Evolutionary conservation across 2,113 vertebrate species (phyloP).

Genomic region (Hippocampus abdominalis): DNA sequence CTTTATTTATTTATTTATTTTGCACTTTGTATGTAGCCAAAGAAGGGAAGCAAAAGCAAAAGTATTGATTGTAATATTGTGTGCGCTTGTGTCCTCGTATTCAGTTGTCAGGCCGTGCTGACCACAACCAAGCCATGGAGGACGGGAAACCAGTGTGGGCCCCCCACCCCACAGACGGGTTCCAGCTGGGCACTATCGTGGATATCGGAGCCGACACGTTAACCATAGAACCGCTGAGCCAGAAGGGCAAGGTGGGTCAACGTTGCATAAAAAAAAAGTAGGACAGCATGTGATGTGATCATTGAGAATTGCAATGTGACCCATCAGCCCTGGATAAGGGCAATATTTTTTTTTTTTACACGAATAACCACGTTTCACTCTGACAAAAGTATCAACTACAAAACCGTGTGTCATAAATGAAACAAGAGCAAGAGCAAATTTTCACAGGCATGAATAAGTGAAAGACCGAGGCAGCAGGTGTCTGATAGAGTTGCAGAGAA

Average conservation of each 20-base stretch:
- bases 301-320: neutral
- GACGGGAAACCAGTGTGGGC: conserved; percentile 99
- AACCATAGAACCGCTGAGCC: conserved; percentile 89
- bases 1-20: neutral
- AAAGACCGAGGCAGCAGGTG: conserved; percentile 68
- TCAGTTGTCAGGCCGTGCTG: conserved; percentile 50
- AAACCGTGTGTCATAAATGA: conserved; percentile 49
- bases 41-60: neutral
- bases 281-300: neutral
- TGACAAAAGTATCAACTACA: neutral
- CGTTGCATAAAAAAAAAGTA: neutral
- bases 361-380: neutral
- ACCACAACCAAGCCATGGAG: conserved; percentile 80
- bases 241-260: conserved; percentile 86
- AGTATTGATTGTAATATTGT: neutral
- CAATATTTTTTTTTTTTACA: neutral
- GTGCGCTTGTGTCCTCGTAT: neutral
- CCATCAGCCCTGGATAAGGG: neutral
- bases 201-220: conserved; percentile 91
- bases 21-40: neutral
- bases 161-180: conserved; percentile 92
- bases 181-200: conserved; percentile 93
- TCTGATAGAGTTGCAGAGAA: conserved; percentile 65
- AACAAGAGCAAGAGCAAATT: conserved; percentile 60
- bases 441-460: conserved; percentile 70